Evolutionary conservation across 2,888 invertebrate species (phyloP).

Genomic region (Taenaris catops): DNA sequence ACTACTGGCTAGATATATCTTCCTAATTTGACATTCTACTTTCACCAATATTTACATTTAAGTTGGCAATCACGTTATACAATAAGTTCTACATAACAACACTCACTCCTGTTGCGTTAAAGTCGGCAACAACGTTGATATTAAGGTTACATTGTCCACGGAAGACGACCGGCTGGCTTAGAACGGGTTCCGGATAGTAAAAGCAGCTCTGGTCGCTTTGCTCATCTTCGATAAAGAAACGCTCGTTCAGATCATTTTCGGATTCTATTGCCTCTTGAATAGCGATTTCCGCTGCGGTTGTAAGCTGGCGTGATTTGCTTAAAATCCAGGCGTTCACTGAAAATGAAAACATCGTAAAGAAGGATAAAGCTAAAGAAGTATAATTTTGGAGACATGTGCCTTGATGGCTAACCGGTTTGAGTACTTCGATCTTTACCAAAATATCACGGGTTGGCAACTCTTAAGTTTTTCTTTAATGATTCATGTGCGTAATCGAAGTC

Average conservation of each 20-base stretch:
- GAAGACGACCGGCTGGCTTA: conserved; percentile 32
- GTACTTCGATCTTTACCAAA: too few relatives aligned
- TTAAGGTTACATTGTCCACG: conserved; percentile 28
- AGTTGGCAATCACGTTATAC: too few relatives aligned
- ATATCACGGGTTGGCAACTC: too few relatives aligned
- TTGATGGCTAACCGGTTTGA: too few relatives aligned
- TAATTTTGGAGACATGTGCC: too few relatives aligned
- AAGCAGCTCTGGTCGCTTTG: conserved; percentile 51
- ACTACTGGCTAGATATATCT: too few relatives aligned
- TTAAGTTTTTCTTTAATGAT: too few relatives aligned
- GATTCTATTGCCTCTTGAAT: conserved; percentile 35
- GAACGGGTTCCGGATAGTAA: conserved; percentile 47
- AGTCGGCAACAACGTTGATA: conserved; percentile 21
- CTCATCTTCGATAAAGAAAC: conserved; percentile 36
- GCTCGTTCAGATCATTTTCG: conserved; percentile 37
- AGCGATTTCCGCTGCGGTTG: conserved; percentile 25
- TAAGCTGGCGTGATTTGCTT: conserved; percentile 40
- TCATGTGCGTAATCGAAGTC: too few relatives aligned
- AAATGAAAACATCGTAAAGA: too few relatives aligned
- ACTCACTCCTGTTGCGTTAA: conserved; percentile 40
- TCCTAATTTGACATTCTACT: too few relatives aligned
- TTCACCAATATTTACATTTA: background rate
- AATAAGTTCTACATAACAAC: too few relatives aligned
- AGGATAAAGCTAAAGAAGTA: too few relatives aligned
- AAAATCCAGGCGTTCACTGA: conserved; percentile 64